Evolutionary conservation across 2,888 invertebrate species (phyloP), one percentile per base, ranked within the genome.

Genomic region (Tipula unca): DNA sequence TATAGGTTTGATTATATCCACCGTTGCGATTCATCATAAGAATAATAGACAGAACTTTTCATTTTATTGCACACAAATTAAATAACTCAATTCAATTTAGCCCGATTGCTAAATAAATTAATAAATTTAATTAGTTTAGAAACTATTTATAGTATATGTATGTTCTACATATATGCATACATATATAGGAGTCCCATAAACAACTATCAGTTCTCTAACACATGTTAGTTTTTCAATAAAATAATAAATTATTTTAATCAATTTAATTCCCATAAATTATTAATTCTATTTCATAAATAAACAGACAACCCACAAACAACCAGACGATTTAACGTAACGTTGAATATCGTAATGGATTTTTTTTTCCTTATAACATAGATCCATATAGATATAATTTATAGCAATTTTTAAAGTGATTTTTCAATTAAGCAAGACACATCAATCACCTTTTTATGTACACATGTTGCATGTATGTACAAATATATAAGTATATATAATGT

Each of bases 371-470:
- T 39, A n/a, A n/a, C n/a, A n/a, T n/a, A n/a, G n/a, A n/a, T n/a
- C n/a, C n/a, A 39, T n/a, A n/a, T 48, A 17, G n/a, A n/a, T 1
- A 48, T 48, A 48, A 48, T 48, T 48, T 48, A 48, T 48, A 48
- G 48, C 48, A 48, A 48, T 48, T 69, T 69, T 69, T 69, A 25
- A 69, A 69, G 69, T 69, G 69, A 69, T 69, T 69, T 69, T 69
- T 69, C 69, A 69, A 69, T 69, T 69, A 69, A 69, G 69, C 69
- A 69, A 69, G 69, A 69, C 69, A 69, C 69, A 69, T 69, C 69
- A 25, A 69, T 69, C 69, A 69, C 69, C 25, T 25, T 25, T 69
- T 69, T 13, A 69, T 69, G 25, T 69, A 69, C 3, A 69, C 8
- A n/a, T n/a, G n/a, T n/a, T n/a, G n/a, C n/a, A n/a, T n/a, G n/a